Conservation (phyloP, 2,113 vertebrate species). For the Cyanoramphus novaezelandiae region DNA sequence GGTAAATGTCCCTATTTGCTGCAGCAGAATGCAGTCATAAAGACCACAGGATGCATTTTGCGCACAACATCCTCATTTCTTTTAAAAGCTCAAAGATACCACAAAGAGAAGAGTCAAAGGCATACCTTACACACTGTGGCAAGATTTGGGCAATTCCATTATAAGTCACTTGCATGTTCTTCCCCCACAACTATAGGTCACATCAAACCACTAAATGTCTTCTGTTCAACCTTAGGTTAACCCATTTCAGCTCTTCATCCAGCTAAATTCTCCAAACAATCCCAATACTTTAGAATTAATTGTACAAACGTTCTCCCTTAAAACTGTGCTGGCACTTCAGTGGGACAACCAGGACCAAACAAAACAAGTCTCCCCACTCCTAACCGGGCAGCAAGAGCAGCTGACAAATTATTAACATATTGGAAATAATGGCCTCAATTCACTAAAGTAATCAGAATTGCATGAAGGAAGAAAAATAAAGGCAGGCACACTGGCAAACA, state of each 20-base stretch:
- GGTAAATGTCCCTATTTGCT: not conserved
- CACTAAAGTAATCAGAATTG: not conserved
- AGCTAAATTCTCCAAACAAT: not conserved
- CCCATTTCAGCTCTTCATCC: not conserved
- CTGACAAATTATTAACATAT: not conserved
- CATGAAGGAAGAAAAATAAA: accelerated
- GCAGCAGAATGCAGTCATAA: not conserved
- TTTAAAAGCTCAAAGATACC: not conserved
- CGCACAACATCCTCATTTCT: not conserved
- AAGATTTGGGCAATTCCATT: not conserved
- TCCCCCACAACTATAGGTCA: not conserved
- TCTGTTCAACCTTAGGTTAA: not conserved
- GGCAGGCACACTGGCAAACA: not conserved
- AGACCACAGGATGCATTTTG: not conserved
- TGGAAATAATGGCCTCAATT: constrained; percentile 22
- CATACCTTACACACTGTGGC: not conserved
- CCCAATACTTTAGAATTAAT: not conserved
- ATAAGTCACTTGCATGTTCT: not conserved
- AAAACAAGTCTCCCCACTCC: not conserved
- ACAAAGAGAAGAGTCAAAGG: not conserved
- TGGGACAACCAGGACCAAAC: not conserved
- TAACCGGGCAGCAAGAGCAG: not conserved
- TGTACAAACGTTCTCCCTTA: not conserved
- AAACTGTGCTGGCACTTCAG: not conserved
- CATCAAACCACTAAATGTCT: not conserved